phyloP scores from a whole-genome alignment of 2,113 vertebrate genomes.

The Nerophis ophidion region DNA sequence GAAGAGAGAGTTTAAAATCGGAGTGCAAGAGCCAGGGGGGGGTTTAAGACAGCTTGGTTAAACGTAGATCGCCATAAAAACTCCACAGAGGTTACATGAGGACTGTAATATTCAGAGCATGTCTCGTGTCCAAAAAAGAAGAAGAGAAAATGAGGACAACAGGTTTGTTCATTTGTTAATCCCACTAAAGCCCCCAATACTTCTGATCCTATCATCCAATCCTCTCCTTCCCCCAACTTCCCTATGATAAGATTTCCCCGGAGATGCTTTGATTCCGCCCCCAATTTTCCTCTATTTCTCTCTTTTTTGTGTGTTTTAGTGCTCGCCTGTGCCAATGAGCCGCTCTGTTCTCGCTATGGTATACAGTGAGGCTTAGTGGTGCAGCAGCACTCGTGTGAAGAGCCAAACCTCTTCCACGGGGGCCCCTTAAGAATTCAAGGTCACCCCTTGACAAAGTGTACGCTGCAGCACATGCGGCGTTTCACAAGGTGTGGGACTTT shows the following conservation, averaged over 20 bases:
- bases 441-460: slow-evolving; percentile 46
- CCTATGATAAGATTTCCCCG: slow-evolving; percentile 50
- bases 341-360: slow-evolving; percentile 29
- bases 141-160: slow-evolving; percentile 33
- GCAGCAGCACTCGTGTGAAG: slow-evolving; percentile 50
- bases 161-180: slow-evolving; percentile 51
- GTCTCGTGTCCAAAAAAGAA: slow-evolving; percentile 21
- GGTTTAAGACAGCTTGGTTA: slow-evolving; percentile 38
- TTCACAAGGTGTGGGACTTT: slow-evolving; percentile 50
- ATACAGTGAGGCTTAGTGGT: slow-evolving; percentile 34
- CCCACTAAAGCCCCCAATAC: slow-evolving; percentile 26
- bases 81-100: slow-evolving; percentile 32
- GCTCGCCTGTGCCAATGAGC: slow-evolving; percentile 21
- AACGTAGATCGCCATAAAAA: slow-evolving; percentile 46
- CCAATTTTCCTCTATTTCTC: slow-evolving; percentile 12
- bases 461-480: slow-evolving; percentile 26
- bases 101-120: slow-evolving; percentile 31
- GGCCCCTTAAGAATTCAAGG: slow-evolving; percentile 58
- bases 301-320: slow-evolving; percentile 18
- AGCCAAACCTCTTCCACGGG: slow-evolving; percentile 34
- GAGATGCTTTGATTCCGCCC: slow-evolving; percentile 36
- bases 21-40: slow-evolving; percentile 14
- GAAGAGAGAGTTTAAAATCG: slow-evolving; percentile 1
- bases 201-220: slow-evolving; percentile 35
- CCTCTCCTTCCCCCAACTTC: slow-evolving; percentile 19